Evolutionary conservation across 2,797 vertebrate species (phyloP).

Genomic region (Falco concolor): DNA sequence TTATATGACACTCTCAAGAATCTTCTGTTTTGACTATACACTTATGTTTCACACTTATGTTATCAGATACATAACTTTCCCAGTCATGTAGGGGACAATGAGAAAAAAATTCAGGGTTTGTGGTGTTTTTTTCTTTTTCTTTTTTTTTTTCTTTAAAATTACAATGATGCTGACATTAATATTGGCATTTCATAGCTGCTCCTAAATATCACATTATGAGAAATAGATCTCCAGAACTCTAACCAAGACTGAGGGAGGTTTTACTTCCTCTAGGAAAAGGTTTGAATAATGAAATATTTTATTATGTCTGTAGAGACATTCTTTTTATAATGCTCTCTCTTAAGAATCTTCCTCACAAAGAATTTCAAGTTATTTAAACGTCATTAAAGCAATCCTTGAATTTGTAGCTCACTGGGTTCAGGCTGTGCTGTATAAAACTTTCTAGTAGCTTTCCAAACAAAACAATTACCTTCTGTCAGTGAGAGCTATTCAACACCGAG

Average conservation of each 20-base stretch:
- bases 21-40: constrained; percentile 7
- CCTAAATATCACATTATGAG: constrained; percentile 16
- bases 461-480: not conserved
- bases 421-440: not conserved
- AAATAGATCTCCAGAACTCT: not conserved
- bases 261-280: not conserved
- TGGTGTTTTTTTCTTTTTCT: too few species aligned
- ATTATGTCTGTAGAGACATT: not conserved
- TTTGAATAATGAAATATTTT: constrained; percentile 4
- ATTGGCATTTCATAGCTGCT: constrained; percentile 3
- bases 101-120: not conserved
- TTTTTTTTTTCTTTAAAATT: not conserved
- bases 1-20: not conserved
- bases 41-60: not conserved
- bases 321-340: not conserved
- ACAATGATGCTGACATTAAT: not conserved
- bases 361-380: constrained; percentile 6
- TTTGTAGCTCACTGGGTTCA: not conserved
- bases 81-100: constrained; percentile 10
- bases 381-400: not conserved
- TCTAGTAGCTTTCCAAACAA: not conserved
- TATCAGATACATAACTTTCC: not conserved
- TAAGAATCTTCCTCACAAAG: not conserved
- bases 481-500: not conserved
- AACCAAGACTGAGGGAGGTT: not conserved